These are phyloP conservation scores for Allophyes oxyacanthae DNA, from an alignment of 2,888 invertebrate species.

Conservation along the genomic window DNA sequence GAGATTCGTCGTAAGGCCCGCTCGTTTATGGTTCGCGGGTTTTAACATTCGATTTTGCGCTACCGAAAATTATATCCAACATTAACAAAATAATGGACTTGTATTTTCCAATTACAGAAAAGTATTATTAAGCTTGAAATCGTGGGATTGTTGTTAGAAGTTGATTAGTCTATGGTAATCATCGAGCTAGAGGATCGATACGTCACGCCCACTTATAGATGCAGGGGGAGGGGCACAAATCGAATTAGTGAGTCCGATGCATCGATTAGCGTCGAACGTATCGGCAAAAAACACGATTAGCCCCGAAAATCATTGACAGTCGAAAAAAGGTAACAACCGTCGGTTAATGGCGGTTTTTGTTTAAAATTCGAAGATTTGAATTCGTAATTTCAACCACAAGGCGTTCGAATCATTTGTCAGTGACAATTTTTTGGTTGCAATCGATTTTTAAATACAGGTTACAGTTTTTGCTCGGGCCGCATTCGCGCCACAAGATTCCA, in stretches of 20 bases:
- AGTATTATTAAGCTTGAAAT: slow-evolving; percentile 9
- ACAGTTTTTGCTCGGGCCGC: slow-evolving; percentile 67
- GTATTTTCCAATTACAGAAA: slow-evolving; percentile 19
- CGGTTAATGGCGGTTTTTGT: slow-evolving; percentile 88
- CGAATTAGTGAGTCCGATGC: slow-evolving; percentile 85
- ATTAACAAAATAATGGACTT: slow-evolving; percentile 17
- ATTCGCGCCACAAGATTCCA: slow-evolving; percentile 62
- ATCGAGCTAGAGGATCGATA: slow-evolving; percentile 82
- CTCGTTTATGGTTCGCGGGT: slow-evolving; percentile 64
- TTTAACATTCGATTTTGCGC: slow-evolving; percentile 60
- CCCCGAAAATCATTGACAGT: slow-evolving; percentile 86
- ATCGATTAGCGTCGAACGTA: slow-evolving; percentile 84
- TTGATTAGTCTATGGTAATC: slow-evolving; percentile 64
- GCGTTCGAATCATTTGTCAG: slow-evolving; percentile 89
- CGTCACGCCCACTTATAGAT: slow-evolving; percentile 82
- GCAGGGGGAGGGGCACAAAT: slow-evolving; percentile 84
- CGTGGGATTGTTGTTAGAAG: slow-evolving; percentile 33
- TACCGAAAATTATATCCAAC: slow-evolving; percentile 43
- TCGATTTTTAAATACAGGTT: slow-evolving; percentile 89
- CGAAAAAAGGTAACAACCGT: slow-evolving; percentile 86
- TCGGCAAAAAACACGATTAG: slow-evolving; percentile 88
- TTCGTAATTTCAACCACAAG: slow-evolving; percentile 89
- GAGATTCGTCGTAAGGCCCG: slow-evolving; percentile 66
- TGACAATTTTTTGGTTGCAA: slow-evolving; percentile 89
- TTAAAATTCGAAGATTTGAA: slow-evolving; percentile 88